Base-by-base conservation (phyloP, 2,888 invertebrate species). In the Lasiommata megera region DNA sequence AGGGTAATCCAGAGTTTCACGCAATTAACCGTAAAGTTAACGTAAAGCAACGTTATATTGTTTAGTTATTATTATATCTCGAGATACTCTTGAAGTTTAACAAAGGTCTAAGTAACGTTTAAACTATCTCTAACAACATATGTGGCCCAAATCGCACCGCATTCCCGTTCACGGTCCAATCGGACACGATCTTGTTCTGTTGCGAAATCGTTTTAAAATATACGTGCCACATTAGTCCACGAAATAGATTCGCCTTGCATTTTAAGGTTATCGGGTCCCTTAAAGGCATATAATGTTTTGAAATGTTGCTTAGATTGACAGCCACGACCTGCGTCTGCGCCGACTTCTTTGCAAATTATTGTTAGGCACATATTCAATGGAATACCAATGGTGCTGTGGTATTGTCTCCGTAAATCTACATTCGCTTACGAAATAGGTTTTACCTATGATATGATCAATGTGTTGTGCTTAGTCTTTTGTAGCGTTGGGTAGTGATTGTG, bases 141-240 rank as follows among this genome's bases (percentile, higher is more conserved):
- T 57, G 47, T 56, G 55, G 48, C 38, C 29, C 34, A 41, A 68
- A 67, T 69, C 66, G 58, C 69, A 59, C 61, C 67, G 66, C 59
- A 67, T 70, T 67, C 68, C 67, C 65, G 67, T 63, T 71, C 73
- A 73, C 62, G 73, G 73, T 61, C 69, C 69, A 56, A 67, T 61
- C 63, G 67, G 68, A 67, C 74, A 73, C 73, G 73, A 72, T 62
- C 61, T 56, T 69, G 70, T 67, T 63, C 48, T 50, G 61, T 73
- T 71, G 69, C 63, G 66, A 68, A 71, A 72, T 56, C 28, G 51
- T 60, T 66, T 51, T 43, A 64, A 52, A 60, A 66, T 58, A 54
- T 55, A 50, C 53, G 34, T 59, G 57, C 58, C 58, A 54, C 62
- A 56, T 55, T 37, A 53, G 43, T 55, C 43, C 61, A 61, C 58